Evolutionary conservation across 2,888 invertebrate genomes (phyloP), one percentile per base, ranked within the genome.

Genomic region (Volucella bombylans): DNA sequence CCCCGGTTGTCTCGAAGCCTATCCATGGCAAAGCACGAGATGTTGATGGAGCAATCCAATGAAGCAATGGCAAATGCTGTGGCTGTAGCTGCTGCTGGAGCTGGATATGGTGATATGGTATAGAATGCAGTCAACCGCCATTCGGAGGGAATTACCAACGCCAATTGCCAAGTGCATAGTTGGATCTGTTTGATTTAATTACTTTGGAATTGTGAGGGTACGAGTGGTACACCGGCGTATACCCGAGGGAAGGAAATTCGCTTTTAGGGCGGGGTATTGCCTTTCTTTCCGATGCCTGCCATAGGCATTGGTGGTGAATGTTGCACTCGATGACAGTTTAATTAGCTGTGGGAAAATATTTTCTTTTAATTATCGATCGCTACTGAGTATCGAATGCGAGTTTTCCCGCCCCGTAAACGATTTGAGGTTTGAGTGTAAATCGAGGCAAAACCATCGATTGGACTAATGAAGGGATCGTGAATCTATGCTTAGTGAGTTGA

Each of bases 241-340:
- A 41, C 52, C 43, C 11, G 18, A 39, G 9, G 45, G 11, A 43
- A 39, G 18, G 38, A 12, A 67, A 55, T 38, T 47, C 23, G 14
- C 11, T 65, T 65, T 74, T 14, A 74, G 57, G 65, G 74, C 54
- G 65, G 74, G 49, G 74, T 65, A 14, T 65, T 10, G 39, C 11
- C 11, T 41, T n/a, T 8, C 39, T 14, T 15, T 61, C 18, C 11
- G 59, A n/a, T 38, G 12, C 55, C 9, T 45, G 47, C 54, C 45
- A 72, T 62, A 54, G 50, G 62, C 62, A 45, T 43, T 38, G 12
- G 52, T 52, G 41, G 65, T 65, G 52, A 41, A 43, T 11, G 43
- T 31, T 67, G 52, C 23, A n/a, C 50, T 64, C 54, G 45, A 14
- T 57, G 57, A 38, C 57, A 39, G 49, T 31, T 47, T 23, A 23